Base-by-base conservation (phyloP, 2,113 vertebrate species). In the Oreotrochilus melanogaster region DNA sequence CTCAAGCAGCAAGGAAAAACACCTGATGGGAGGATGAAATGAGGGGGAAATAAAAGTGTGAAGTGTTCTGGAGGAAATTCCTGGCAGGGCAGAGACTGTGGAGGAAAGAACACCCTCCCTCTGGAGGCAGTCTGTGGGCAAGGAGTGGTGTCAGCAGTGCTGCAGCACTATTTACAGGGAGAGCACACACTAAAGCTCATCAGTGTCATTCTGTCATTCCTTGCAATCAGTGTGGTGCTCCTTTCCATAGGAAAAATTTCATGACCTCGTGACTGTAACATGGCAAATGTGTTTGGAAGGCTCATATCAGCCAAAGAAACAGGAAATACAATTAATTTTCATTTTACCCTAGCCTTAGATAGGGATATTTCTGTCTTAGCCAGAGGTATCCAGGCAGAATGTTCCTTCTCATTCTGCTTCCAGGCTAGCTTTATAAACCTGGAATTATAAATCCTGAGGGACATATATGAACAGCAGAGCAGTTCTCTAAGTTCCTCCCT, bases 51-150 rank as follows among this genome's bases (percentile, higher is more conserved):
- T 81, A 67, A 58, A 96, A 83, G 89, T 61, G 79, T 85, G 78
- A 91, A 96, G 25, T 86, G 67, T 85, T 96, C 88, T 91, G 91
- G 71, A 95, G 91, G 64, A 96, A 97, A 96, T 95, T 94, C 94
- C 92, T 96, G 70, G 66, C 88, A 89, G 82, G 43, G 71, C 47
- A 92, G 62, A 83, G 50, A 45, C n/a, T 23, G 27, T 28, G 51
- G 37, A 79, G 37, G 51, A 82, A 96, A 95, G 65, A 92, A 84
- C 69, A 89, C 62, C 43, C 74, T 85, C 53, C 37, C 69, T 94
- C 45, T 64, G 67, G 76, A 82, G 80, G 69, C 57, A 78, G 61
- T 51, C 76, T 28, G 35, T 80, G 54, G 93, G 42, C 62, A 79
- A 65, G 81, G 54, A 94, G 18, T 28, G 21, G 31, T 73, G 66